These are phyloP conservation scores for Trachemys scripta DNA, from an alignment of 2,113 vertebrate species.

Conservation along the genomic window DNA sequence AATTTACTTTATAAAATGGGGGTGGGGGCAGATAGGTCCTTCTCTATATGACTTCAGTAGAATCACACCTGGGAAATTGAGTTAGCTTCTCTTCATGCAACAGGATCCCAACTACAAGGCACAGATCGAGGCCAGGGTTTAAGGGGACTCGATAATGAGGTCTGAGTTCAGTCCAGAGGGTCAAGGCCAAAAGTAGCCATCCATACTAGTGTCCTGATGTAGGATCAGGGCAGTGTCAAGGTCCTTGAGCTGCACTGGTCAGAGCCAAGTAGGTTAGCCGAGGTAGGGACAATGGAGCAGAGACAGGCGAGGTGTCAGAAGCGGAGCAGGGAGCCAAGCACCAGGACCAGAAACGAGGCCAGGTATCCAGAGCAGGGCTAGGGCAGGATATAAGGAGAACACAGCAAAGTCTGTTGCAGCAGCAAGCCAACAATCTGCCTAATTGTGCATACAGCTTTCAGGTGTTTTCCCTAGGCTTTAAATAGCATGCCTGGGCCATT, in stretches of 20 bases:
- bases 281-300: not conserved
- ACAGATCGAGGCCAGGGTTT: not conserved
- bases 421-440: not conserved
- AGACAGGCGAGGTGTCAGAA: not conserved
- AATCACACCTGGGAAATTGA: not conserved
- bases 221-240: not conserved
- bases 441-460: not conserved
- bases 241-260: not conserved
- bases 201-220: not conserved
- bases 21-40: not conserved
- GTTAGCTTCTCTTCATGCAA: not conserved
- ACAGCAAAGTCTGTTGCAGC: not conserved
- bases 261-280: not conserved
- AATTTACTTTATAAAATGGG: slow-evolving; percentile 38
- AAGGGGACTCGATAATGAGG: not conserved
- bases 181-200: not conserved
- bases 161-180: not conserved
- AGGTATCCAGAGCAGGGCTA: not conserved
- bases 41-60: not conserved
- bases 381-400: not conserved
- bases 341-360: not conserved
- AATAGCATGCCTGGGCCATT: not conserved
- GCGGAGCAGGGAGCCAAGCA: not conserved
- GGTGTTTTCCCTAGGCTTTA: not conserved
- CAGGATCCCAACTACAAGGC: not conserved